These are phyloP conservation scores for Psephotus haematonotus DNA, from an alignment of 2,113 vertebrate species.

Conservation along the genomic window DNA sequence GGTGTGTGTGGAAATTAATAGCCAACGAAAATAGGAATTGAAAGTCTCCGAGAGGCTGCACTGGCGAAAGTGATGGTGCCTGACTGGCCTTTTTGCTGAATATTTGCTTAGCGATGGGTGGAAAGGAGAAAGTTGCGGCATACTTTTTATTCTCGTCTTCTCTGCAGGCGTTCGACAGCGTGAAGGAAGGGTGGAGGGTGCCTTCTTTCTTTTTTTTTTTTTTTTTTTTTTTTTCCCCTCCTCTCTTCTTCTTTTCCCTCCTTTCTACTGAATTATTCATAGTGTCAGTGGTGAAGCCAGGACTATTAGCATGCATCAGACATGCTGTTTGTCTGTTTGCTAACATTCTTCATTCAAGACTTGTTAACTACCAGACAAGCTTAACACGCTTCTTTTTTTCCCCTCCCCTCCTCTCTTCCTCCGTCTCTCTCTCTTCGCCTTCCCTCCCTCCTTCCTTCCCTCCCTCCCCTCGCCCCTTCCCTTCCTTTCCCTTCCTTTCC, in stretches of 20 bases:
- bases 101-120: slow-evolving; percentile 5
- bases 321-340: slow-evolving; percentile 91
- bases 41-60: background rate
- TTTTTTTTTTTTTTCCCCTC: too few relatives aligned
- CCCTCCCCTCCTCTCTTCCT: slow-evolving; percentile 19
- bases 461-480: slow-evolving; percentile 33
- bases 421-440: slow-evolving; percentile 47
- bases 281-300: slow-evolving; percentile 80
- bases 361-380: slow-evolving; percentile 91
- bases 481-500: slow-evolving; percentile 54
- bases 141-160: slow-evolving; percentile 66
- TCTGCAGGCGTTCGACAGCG: slow-evolving; percentile 74
- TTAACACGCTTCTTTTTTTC: slow-evolving; percentile 80
- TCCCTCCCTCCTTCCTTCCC: slow-evolving; percentile 60
- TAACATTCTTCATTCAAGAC: slow-evolving; percentile 96
- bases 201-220: background rate
- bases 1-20: slow-evolving; percentile 8
- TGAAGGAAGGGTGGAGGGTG: slow-evolving; percentile 5
- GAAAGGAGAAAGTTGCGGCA: slow-evolving; percentile 41
- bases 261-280: slow-evolving; percentile 90
- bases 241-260: slow-evolving; percentile 56
- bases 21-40: slow-evolving; percentile 42
- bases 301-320: slow-evolving; percentile 90
- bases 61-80: background rate
- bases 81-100: background rate